phyloP scores from a whole-genome alignment of 1,140 invertebrate genomes.

The Diachasmimorpha longicaudata region DNA sequence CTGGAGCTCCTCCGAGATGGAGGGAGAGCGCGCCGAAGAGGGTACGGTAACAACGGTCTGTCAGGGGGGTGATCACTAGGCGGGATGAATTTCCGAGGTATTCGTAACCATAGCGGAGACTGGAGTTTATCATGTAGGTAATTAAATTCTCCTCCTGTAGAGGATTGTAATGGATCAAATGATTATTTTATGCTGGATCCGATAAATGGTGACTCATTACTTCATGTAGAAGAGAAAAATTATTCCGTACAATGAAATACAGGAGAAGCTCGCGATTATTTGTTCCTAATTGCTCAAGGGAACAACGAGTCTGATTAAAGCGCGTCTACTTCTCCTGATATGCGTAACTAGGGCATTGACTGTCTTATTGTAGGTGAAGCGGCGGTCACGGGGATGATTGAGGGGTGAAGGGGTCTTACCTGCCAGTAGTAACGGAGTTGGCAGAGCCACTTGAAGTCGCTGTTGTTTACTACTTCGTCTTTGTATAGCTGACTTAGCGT shows the following conservation, averaged over 20 bases:
- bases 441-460: constrained; percentile 92
- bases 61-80: constrained; percentile 89
- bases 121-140: constrained; percentile 90
- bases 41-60: constrained; percentile 92
- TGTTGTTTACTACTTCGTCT: constrained; percentile 70
- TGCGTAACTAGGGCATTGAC: too few relatives aligned
- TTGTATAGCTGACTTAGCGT: constrained; percentile 77
- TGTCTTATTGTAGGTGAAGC: neutral
- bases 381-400: neutral
- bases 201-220: too few relatives aligned
- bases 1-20: constrained; percentile 86
- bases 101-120: constrained; percentile 91
- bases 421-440: constrained; percentile 94
- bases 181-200: too few relatives aligned
- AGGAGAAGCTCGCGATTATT: too few relatives aligned
- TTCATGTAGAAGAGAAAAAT: too few relatives aligned
- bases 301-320: too few relatives aligned
- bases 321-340: too few relatives aligned
- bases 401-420: neutral
- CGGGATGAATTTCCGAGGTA: constrained; percentile 91
- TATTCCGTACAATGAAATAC: too few relatives aligned
- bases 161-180: neutral
- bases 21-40: constrained; percentile 90
- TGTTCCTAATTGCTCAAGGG: too few relatives aligned
- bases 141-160: constrained; percentile 68